Evolutionary conservation across 2,113 vertebrate genomes (phyloP).

Genomic region (Petrocephalus microphthalmus): DNA sequence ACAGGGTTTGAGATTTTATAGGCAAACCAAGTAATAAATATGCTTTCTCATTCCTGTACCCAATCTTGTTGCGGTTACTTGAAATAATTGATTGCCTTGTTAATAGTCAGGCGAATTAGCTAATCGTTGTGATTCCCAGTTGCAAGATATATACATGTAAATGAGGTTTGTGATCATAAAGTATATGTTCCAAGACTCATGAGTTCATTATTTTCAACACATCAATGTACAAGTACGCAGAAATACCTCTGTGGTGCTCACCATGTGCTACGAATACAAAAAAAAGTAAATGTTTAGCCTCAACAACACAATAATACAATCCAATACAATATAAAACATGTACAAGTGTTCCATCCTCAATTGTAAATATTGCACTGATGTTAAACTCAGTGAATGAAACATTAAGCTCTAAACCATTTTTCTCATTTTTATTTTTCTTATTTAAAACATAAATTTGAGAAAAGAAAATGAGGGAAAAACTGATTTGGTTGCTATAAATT

Average conservation of each 20-base stretch:
- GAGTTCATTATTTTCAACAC: not conserved
- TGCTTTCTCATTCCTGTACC: slow-evolving; percentile 48
- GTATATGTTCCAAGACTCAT: not conserved
- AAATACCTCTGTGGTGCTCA: not conserved
- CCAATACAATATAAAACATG: not conserved
- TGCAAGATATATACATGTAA: not conserved
- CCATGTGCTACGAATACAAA: not conserved
- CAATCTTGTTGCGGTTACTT: slow-evolving; percentile 25
- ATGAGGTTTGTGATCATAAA: not conserved
- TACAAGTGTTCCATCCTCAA: not conserved
- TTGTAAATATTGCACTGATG: not conserved
- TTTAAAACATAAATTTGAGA: not conserved
- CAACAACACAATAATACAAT: not conserved
- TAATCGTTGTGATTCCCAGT: not conserved
- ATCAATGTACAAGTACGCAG: not conserved
- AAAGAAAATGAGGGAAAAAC: not conserved
- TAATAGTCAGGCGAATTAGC: not conserved
- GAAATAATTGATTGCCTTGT: slow-evolving; percentile 10
- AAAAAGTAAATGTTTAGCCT: not conserved
- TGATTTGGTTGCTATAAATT: not conserved
- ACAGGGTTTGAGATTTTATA: slow-evolving; percentile 51
- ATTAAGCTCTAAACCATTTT: not conserved
- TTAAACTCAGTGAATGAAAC: not conserved
- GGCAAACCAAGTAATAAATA: slow-evolving; percentile 50
- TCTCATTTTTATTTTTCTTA: not conserved